Percentiles rank a stretch among this genome's conserved stretches.
phyloP scores from a whole-genome alignment of 2,113 vertebrate genomes.

The Acanthochromis polyacanthus region DNA sequence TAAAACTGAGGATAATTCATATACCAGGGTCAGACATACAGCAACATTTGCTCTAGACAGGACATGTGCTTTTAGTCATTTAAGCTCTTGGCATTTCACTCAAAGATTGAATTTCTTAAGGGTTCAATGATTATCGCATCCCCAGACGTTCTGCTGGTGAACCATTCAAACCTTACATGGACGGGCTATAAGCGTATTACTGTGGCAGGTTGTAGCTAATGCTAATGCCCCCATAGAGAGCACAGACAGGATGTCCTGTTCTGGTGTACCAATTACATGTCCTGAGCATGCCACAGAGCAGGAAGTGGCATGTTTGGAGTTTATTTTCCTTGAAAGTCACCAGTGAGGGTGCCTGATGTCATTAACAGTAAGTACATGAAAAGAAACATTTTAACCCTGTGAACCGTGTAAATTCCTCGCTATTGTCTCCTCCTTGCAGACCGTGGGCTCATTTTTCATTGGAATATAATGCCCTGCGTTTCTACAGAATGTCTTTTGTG shows the following conservation, averaged over 20 bases:
- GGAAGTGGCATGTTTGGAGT: conserved; percentile 63
- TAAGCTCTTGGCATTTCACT: neutral
- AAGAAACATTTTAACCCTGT: neutral
- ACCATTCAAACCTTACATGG: conserved; percentile 5
- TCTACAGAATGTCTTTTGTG: too few relatives aligned
- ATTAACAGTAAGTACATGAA: neutral
- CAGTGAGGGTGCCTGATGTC: neutral
- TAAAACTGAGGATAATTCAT: neutral
- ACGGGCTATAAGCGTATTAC: conserved; percentile 14
- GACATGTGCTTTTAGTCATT: neutral
- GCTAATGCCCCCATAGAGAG: conserved; percentile 29
- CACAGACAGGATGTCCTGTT: conserved; percentile 73
- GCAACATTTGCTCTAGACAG: neutral
- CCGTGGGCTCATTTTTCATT: too few relatives aligned
- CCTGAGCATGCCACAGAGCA: conserved; percentile 47
- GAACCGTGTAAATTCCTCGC: too few relatives aligned
- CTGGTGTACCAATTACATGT: conserved; percentile 54
- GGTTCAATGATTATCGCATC: neutral
- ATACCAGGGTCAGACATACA: neutral
- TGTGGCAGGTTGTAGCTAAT: neutral
- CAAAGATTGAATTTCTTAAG: neutral
- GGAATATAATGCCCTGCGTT: too few relatives aligned
- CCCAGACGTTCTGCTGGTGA: neutral
- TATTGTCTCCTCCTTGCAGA: too few relatives aligned
- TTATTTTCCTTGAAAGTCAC: conserved; percentile 45